Evolutionary conservation across 2,113 vertebrate species (phyloP).

Genomic region (Camarhynchus parvulus): DNA sequence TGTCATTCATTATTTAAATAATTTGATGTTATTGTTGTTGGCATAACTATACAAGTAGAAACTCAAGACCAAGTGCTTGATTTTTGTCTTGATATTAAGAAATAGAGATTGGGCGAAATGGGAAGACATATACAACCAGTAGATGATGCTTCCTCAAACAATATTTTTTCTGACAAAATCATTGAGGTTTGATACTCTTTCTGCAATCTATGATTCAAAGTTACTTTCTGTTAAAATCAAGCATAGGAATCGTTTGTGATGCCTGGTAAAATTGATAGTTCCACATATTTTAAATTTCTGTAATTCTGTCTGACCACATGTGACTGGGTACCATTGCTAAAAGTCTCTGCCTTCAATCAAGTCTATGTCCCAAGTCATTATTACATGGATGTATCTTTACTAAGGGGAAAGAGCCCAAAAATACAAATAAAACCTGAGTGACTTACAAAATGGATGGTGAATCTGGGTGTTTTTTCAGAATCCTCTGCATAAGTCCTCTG

Average conservation of each 20-base stretch:
- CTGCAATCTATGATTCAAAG: background rate
- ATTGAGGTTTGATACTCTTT: background rate
- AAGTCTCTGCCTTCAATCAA: background rate
- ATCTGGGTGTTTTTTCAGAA: rapidly evolving
- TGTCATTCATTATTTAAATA: background rate
- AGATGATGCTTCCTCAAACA: background rate
- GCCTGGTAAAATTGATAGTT: background rate
- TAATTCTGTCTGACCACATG: background rate
- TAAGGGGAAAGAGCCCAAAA: background rate
- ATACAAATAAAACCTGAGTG: background rate
- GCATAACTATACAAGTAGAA: background rate
- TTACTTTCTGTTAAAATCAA: background rate
- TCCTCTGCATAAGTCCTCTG: background rate
- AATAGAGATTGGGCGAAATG: background rate
- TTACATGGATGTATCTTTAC: background rate
- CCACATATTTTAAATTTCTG: background rate
- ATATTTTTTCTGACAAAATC: background rate
- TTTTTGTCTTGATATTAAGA: background rate
- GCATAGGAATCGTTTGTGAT: background rate
- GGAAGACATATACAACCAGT: background rate
- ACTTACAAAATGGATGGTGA: background rate
- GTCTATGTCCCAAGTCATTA: background rate
- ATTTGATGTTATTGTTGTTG: background rate
- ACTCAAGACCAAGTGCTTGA: background rate
- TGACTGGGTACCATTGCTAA: background rate